Evolutionary conservation across 2,797 vertebrate genomes (phyloP).

Genomic region (Smutsia temminckii): DNA sequence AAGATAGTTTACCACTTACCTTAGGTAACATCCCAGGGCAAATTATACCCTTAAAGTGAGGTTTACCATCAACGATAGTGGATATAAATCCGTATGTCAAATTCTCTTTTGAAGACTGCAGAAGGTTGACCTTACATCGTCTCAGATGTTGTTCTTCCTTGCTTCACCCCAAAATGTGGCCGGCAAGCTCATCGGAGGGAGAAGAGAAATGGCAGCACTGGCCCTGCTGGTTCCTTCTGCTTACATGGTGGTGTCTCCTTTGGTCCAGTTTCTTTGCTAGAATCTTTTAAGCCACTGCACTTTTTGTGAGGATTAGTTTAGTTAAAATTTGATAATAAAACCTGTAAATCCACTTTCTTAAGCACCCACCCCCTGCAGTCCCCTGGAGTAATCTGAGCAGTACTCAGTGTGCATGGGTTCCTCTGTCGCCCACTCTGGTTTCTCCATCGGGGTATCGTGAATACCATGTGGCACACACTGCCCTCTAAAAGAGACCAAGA

Average conservation of each 20-base stretch:
- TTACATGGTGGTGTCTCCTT: neutral
- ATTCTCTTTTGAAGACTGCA: neutral
- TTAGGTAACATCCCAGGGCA: neutral
- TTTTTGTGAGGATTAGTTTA: neutral
- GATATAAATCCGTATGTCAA: neutral
- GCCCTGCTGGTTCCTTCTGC: neutral
- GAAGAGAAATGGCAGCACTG: neutral
- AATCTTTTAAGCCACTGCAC: neutral
- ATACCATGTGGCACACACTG: fast-evolving
- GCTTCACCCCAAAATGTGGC: neutral
- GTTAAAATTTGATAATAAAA: neutral
- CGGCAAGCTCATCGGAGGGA: neutral
- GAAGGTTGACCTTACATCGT: neutral
- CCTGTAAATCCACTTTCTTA: neutral
- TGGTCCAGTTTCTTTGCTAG: neutral
- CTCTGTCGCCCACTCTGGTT: fast-evolving
- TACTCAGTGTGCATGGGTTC: neutral
- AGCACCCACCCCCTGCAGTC: neutral
- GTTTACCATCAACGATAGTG: neutral
- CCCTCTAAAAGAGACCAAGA: neutral
- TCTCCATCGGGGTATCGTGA: neutral
- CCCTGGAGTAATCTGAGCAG: neutral
- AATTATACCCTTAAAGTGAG: neutral
- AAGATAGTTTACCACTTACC: neutral
- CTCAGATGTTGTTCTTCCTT: neutral